phyloP scores from a whole-genome alignment of 2,797 vertebrate species.

The Alcedo quadribrachys region DNA sequence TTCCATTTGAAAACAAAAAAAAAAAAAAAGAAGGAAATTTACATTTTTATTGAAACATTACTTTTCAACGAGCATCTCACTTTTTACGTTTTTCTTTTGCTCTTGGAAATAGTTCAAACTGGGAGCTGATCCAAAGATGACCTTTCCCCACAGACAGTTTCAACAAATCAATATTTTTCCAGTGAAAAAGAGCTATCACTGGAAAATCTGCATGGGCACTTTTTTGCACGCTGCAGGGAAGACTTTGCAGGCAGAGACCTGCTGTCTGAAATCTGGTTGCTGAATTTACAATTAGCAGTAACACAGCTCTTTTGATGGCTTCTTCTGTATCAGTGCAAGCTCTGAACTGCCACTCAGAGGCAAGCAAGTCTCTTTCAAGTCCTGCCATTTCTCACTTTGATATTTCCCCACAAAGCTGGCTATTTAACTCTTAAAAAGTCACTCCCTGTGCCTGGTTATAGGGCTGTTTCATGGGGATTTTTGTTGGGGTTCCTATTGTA shows the following conservation, averaged over 20 bases:
- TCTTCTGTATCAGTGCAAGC: not conserved
- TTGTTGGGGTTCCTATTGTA: constrained; percentile 17
- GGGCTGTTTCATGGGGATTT: constrained; percentile 9
- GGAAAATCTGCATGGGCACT: constrained; percentile 16
- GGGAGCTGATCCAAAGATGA: constrained; percentile 46
- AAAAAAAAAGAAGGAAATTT: not conserved
- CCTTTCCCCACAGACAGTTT: constrained; percentile 39
- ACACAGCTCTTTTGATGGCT: constrained; percentile 15
- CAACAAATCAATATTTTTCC: constrained; percentile 57
- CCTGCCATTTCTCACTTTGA: constrained; percentile 33
- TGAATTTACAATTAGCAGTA: constrained; percentile 19
- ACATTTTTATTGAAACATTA: not conserved
- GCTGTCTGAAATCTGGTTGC: constrained; percentile 5
- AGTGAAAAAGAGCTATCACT: not conserved
- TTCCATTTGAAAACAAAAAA: not conserved
- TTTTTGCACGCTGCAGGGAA: not conserved
- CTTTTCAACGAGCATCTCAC: not conserved
- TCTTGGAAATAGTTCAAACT: not conserved
- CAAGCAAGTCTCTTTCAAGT: constrained; percentile 41
- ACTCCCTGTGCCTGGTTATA: not conserved
- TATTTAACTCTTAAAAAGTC: constrained; percentile 25
- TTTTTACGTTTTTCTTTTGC: not conserved
- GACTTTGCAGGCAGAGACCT: constrained; percentile 7
- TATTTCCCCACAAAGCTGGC: constrained; percentile 36
- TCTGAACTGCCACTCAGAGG: constrained; percentile 15